Conservation (phyloP, 2,888 invertebrate genomes). For the Caenorhabditis afra region DNA sequence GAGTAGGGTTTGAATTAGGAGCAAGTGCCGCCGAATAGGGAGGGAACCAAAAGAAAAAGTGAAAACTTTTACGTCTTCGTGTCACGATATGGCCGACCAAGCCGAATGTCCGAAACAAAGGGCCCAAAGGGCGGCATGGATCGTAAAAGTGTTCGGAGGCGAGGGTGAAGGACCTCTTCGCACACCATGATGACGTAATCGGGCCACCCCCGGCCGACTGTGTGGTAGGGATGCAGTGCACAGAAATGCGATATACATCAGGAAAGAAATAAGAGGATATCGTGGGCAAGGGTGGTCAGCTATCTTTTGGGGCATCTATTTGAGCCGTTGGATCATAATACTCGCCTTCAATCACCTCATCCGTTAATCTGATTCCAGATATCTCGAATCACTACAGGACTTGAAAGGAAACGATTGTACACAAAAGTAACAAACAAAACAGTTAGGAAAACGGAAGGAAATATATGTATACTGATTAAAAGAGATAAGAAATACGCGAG, state of each 20-base stretch:
- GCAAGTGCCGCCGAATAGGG: no score
- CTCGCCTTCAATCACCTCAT: neutral
- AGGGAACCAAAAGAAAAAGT: neutral
- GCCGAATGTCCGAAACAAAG: neutral
- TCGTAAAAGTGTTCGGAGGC: constrained; percentile 50
- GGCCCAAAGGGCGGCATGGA: constrained; percentile 40
- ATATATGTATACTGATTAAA: constrained; percentile 33
- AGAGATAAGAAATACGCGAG: constrained; percentile 28
- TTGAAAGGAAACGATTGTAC: neutral
- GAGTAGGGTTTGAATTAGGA: neutral
- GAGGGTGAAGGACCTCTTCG: constrained; percentile 37
- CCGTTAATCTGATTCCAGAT: no score
- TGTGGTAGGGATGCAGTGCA: constrained; percentile 33
- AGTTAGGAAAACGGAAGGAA: constrained; percentile 33
- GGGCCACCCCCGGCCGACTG: constrained; percentile 27
- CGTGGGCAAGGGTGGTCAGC: constrained; percentile 8
- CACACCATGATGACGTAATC: constrained; percentile 49
- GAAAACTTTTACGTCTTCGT: constrained; percentile 8
- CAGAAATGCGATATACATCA: constrained; percentile 43
- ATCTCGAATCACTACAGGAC: no score
- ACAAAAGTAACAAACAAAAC: constrained; percentile 43
- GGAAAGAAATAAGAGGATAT: neutral
- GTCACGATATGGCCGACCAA: constrained; percentile 31
- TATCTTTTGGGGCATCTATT: constrained; percentile 37
- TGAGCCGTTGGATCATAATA: neutral